These are phyloP conservation scores for Myotis findleyi DNA, from an alignment of 2,797 vertebrate genomes.

Conservation along the genomic window DNA sequence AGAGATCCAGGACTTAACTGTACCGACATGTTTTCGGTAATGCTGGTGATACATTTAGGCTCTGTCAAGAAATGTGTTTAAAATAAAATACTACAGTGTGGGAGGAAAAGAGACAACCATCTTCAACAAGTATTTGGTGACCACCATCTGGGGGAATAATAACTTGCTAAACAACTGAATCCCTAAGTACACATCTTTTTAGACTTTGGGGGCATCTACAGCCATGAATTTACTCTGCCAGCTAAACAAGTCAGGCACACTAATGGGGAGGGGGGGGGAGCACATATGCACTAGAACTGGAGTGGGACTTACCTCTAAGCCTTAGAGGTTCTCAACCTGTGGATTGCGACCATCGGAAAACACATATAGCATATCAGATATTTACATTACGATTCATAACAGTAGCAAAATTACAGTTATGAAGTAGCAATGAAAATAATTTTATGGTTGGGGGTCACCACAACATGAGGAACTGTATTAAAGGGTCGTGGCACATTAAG, in stretches of 20 bases:
- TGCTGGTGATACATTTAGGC: background rate
- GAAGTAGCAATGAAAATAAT: no score
- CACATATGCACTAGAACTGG: background rate
- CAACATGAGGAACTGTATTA: no score
- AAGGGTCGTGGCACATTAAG: no score
- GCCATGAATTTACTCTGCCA: background rate
- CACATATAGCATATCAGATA: no score
- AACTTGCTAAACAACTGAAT: background rate
- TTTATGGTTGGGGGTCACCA: no score
- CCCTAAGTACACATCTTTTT: background rate
- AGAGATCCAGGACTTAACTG: background rate
- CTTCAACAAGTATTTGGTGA: background rate
- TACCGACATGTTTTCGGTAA: background rate
- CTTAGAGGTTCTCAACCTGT: no score
- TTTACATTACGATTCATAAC: no score
- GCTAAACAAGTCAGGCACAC: background rate
- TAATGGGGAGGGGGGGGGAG: background rate
- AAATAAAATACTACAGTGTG: conserved; percentile 9
- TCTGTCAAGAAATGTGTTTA: conserved; percentile 4
- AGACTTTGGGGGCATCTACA: background rate
- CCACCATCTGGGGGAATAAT: background rate
- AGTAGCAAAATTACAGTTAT: no score
- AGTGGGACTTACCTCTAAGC: background rate
- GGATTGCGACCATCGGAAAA: no score
- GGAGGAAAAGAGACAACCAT: background rate